A percentile compares a stretch with the other conserved stretches of the same genome.
phyloP scores from a whole-genome alignment of 2,797 vertebrate species.

The Meriones psammophilus region DNA sequence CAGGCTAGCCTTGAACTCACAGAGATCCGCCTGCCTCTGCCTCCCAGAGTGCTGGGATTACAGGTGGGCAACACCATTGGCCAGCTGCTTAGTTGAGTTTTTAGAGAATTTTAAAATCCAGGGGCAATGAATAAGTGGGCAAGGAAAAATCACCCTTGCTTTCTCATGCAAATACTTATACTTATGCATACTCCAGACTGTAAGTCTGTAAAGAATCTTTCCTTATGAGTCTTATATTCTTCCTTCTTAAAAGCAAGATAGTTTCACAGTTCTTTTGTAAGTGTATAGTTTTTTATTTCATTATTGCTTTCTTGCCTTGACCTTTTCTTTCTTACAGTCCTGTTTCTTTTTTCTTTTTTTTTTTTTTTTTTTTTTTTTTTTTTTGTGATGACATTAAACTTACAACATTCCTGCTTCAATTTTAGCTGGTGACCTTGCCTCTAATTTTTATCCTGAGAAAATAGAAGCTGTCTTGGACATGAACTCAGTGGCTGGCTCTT shows the following conservation, averaged over 20 bases:
- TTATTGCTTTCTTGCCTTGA: conserved; percentile 11
- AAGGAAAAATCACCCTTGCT: conserved; percentile 1
- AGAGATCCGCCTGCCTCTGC: no score
- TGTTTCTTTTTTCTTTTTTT: conserved; percentile 11
- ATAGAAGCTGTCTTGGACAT: neutral
- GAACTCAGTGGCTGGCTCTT: no score
- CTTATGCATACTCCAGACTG: neutral
- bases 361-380: conserved; percentile 19
- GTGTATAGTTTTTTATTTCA: neutral
- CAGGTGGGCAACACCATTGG: no score
- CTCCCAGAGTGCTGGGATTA: no score
- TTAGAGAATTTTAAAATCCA: conserved; percentile 52
- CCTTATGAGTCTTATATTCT: neutral
- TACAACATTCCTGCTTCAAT: conserved; percentile 28
- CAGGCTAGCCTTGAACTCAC: no score
- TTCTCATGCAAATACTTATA: neutral
- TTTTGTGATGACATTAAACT: conserved; percentile 50
- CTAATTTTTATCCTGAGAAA: conserved; percentile 22
- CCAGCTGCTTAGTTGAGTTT: conserved; percentile 44
- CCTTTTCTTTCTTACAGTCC: neutral
- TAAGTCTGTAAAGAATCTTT: neutral
- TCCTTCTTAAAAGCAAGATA: conserved; percentile 34
- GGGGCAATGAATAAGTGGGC: neutral
- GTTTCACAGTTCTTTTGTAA: conserved; percentile 24
- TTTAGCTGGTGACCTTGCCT: conserved; percentile 23